A percentile compares a stretch with the other conserved stretches of the same genome.
Evolutionary conservation across 37 sponge, comb jelly and placozoan species (phyloP).

Genomic region (Beroe forskalii): DNA sequence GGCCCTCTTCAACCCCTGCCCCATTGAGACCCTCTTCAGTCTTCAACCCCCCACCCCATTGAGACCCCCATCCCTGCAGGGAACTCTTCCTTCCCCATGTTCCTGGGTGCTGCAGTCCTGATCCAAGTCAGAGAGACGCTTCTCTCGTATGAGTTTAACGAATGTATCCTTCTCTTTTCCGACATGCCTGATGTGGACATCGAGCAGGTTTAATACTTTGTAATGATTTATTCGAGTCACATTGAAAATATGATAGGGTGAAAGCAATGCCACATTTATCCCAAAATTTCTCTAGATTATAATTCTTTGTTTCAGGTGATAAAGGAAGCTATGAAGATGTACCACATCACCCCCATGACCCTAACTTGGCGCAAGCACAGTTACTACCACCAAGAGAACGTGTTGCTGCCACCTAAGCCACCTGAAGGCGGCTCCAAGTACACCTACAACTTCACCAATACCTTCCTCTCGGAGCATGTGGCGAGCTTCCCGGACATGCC

Average conservation of each 20-base stretch:
- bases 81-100: slow-evolving; percentile 85
- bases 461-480: slow-evolving; percentile 16
- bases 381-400: slow-evolving; percentile 19
- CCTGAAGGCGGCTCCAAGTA: slow-evolving; percentile 37
- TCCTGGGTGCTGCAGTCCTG: slow-evolving; percentile 88
- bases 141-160: slow-evolving; percentile 87
- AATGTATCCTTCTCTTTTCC: slow-evolving; percentile 97
- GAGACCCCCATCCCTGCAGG: background rate
- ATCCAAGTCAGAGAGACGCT: slow-evolving; percentile 80
- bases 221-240: too few species aligned
- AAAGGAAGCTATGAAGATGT: slow-evolving; percentile 37
- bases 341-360: slow-evolving; percentile 41
- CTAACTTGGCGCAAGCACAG: slow-evolving; percentile 41
- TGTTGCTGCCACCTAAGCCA: background rate
- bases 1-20: too few species aligned
- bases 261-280: too few species aligned
- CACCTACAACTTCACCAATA: slow-evolving; percentile 49
- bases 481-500: slow-evolving; percentile 16
- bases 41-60: too few species aligned
- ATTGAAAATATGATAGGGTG: too few species aligned
- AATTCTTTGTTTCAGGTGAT: too few species aligned
- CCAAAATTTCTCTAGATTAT: too few species aligned
- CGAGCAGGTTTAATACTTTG: too few species aligned
- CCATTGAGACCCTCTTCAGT: too few species aligned
- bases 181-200: slow-evolving; percentile 89